Conservation (phyloP, 2,888 invertebrate genomes). For the Cartodere bifasciata region DNA sequence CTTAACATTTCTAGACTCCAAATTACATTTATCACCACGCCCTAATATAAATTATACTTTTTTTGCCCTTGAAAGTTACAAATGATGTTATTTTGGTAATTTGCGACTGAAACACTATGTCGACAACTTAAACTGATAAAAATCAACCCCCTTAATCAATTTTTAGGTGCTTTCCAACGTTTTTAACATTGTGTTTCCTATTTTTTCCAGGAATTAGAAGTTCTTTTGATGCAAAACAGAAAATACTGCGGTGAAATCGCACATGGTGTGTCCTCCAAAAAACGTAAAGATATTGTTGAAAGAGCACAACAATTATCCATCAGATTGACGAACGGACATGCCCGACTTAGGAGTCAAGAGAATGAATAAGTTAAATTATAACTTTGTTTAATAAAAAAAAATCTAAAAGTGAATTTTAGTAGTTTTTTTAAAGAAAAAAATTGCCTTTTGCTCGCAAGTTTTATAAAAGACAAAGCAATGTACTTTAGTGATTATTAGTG, state of each 20-base stretch:
- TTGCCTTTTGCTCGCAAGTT: neutral
- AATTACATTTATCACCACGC: too few relatives aligned
- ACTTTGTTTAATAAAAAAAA: slow-evolving; percentile 19
- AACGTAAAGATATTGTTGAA: slow-evolving; percentile 91
- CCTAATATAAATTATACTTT: too few relatives aligned
- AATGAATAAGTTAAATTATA: slow-evolving; percentile 66
- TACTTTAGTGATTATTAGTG: too few relatives aligned
- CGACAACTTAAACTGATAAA: slow-evolving; percentile 23
- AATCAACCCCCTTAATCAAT: neutral
- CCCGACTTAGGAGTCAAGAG: slow-evolving; percentile 95
- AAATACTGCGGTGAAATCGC: slow-evolving; percentile 97
- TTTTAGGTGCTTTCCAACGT: slow-evolving; percentile 3
- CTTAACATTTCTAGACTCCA: too few relatives aligned
- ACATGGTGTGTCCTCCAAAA: slow-evolving; percentile 95
- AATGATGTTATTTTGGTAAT: slow-evolving; percentile 34
- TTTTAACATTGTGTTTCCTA: slow-evolving; percentile 4
- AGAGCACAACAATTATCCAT: slow-evolving; percentile 93
- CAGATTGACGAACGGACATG: slow-evolving; percentile 90
- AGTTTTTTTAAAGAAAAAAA: too few relatives aligned
- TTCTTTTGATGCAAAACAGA: slow-evolving; percentile 97
- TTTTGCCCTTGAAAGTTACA: slow-evolving; percentile 10
- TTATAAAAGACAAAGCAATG: slow-evolving; percentile 5
- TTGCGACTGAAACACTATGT: slow-evolving; percentile 34
- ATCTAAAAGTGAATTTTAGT: neutral
- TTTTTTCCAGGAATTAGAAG: slow-evolving; percentile 72